Base-by-base conservation (phyloP, 2,888 invertebrate species). In the Spicauda simplicius region DNA sequence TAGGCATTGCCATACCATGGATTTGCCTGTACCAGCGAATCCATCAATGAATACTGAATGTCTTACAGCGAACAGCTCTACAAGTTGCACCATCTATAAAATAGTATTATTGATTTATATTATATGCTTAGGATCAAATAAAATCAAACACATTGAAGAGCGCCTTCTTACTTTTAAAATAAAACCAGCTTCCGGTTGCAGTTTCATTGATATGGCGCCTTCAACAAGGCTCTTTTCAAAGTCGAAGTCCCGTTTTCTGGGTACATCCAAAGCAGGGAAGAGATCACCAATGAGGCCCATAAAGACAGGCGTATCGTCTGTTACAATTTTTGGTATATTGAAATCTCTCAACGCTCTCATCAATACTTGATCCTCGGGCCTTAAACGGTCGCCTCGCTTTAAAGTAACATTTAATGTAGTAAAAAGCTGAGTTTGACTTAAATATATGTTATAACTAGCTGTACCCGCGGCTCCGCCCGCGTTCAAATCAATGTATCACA, bases 231-330 rank as follows among this genome's bases (percentile, higher is more conserved):
- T 93, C 76, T 95, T 95, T 85, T 99, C 98, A 84, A 98, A 98
- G 12, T 97, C 97, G 3, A 95, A 94, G 88, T 99, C 98, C 71
- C 98, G 94, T 92, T 99, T 99, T 73, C 99, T 94, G 0, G 99
- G 99, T 18, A 99, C 99, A 92, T 99, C 98, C 58, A 99, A 91
- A 2, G 98, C 98, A 0, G 99, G 99, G 85, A 99, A 99, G 45
- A 99, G 92, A 88, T 99, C 99, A 18, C 98, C 98, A 74, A 99
- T 99, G 25, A 99, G 94, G 25, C 99, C 99, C 98, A 99, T 98
- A 84, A 99, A 99, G 12, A 99, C 97, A 0, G 98, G 98, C 88
- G 98, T 95, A 83, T 99, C 99, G 80, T 99, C 99, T 0, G 98
- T 97, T 18, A 99, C 97, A 73, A 99, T 96, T 94, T 99, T 99